These are phyloP conservation scores for Digitonthophagus gazella DNA, from an alignment of 2,888 invertebrate species.

Conservation along the genomic window DNA sequence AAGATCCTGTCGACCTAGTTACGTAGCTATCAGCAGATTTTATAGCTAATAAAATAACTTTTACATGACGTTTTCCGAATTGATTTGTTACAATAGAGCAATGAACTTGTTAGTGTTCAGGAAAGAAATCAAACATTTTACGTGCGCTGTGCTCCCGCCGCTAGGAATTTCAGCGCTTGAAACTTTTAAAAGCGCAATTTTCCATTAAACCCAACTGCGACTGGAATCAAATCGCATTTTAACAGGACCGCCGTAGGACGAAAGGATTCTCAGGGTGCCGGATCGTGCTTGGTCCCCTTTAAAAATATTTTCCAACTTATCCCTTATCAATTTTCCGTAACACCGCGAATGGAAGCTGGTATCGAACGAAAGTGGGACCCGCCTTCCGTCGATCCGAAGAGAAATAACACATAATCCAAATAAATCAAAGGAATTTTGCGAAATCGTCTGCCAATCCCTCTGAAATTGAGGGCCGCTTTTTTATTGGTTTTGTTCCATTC, in stretches of 20 bases:
- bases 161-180: neutral
- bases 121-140: neutral
- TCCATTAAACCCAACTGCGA: neutral
- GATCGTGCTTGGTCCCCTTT: neutral
- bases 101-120: neutral
- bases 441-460: slow-evolving; percentile 28
- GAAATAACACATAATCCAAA: slow-evolving; percentile 22
- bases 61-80: neutral
- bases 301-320: slow-evolving; percentile 16
- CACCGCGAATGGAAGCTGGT: neutral
- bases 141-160: too few species aligned
- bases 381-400: slow-evolving; percentile 5
- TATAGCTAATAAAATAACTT: neutral
- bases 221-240: slow-evolving; percentile 2
- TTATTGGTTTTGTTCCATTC: slow-evolving; percentile 5
- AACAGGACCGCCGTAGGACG: neutral
- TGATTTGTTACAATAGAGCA: neutral
- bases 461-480: neutral
- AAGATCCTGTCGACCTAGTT: neutral
- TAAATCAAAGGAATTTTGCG: slow-evolving; percentile 28
- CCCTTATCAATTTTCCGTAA: slow-evolving; percentile 15
- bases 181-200: neutral
- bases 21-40: neutral
- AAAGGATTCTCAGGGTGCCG: neutral
- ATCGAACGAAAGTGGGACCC: neutral